Evolutionary conservation across 2,797 vertebrate genomes (phyloP).

Genomic region (Botia kubotai): DNA sequence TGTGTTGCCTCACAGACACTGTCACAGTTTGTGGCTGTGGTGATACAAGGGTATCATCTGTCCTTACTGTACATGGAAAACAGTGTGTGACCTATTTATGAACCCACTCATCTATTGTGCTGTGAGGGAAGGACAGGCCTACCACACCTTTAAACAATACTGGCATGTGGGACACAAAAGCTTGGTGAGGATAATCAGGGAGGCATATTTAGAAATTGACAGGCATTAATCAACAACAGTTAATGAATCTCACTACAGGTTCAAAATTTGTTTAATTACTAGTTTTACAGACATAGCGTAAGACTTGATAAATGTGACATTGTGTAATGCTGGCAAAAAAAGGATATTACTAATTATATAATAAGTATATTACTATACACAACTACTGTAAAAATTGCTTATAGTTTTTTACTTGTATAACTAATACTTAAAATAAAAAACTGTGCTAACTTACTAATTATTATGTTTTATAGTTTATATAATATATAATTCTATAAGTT

Average conservation of each 20-base stretch:
- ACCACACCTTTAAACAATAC: slow-evolving; percentile 31
- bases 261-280: neutral
- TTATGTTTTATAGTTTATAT: too few species aligned
- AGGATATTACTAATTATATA: too few species aligned
- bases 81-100: slow-evolving; percentile 48
- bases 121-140: neutral
- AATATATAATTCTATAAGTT: too few species aligned
- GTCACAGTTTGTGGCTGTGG: slow-evolving; percentile 10
- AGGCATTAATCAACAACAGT: neutral
- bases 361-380: too few species aligned
- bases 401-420: too few species aligned
- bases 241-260: neutral
- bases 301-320: too few species aligned
- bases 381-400: too few species aligned
- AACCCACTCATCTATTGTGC: slow-evolving; percentile 32
- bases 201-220: neutral
- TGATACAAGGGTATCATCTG: slow-evolving; percentile 14
- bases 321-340: too few species aligned
- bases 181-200: neutral
- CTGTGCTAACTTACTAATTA: too few species aligned
- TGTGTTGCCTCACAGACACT: slow-evolving; percentile 14
- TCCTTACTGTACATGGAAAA: slow-evolving; percentile 27
- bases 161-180: neutral
- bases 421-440: too few species aligned
- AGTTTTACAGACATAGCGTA: neutral